Conservation (phyloP, 2,113 vertebrate species). For the Sebastes schlegelii region DNA sequence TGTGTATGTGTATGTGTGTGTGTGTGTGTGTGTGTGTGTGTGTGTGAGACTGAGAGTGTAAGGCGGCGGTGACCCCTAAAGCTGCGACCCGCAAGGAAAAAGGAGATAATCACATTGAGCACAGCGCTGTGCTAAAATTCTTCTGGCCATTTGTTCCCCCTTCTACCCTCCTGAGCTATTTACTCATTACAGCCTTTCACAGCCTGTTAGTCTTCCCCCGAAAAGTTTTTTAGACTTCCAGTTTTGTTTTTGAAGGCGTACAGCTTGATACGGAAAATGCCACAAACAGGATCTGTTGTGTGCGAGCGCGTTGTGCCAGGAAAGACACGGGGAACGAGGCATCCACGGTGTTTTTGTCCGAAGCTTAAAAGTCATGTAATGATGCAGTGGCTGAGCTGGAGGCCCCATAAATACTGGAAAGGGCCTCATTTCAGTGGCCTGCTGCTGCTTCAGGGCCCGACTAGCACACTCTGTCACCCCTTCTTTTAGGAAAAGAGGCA, state of each 20-base stretch:
- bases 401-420: conserved; percentile 73
- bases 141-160: conserved; percentile 65
- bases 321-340: conserved; percentile 50
- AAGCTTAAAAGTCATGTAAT: conserved; percentile 75
- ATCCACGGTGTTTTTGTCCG: conserved; percentile 60
- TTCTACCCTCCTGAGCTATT: conserved; percentile 56
- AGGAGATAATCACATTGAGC: conserved; percentile 77
- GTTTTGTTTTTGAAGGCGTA: conserved; percentile 46
- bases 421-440: conserved; percentile 79
- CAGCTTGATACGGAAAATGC: conserved; percentile 34
- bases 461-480: conserved; percentile 54
- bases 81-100: conserved; percentile 66
- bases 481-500: conserved; percentile 74
- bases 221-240: conserved; percentile 29
- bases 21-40: not conserved
- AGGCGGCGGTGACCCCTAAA: conserved; percentile 76
- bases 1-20: too few relatives aligned
- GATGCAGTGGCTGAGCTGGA: conserved; percentile 73
- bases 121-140: conserved; percentile 63
- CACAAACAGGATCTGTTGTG: conserved; percentile 49
- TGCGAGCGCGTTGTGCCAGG: conserved; percentile 26
- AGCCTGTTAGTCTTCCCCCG: conserved; percentile 49
- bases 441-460: conserved; percentile 67
- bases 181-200: conserved; percentile 66
- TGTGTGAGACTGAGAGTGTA: conserved; percentile 16